Evolutionary conservation across 2,888 invertebrate genomes (phyloP).

Genomic region (Heteropelma amictum): DNA sequence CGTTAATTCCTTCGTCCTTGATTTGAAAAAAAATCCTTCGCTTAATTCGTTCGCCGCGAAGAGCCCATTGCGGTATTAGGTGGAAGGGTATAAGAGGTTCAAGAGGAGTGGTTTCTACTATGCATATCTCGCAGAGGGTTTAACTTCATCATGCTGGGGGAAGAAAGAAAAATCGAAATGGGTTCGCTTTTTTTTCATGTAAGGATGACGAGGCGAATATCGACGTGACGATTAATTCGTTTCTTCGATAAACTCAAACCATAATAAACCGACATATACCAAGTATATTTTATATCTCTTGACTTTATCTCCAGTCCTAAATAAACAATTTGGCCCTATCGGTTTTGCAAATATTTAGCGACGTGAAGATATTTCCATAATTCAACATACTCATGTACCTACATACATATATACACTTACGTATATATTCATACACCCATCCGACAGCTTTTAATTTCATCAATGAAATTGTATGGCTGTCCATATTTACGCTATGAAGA

Average conservation of each 20-base stretch:
- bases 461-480: no score
- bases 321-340: slow-evolving; percentile 6
- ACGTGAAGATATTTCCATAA: not conserved
- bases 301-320: no score
- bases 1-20: slow-evolving; percentile 15
- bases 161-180: slow-evolving; percentile 25
- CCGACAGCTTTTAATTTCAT: no score
- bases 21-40: slow-evolving; percentile 38
- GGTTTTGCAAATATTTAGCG: not conserved
- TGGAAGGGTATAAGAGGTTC: not conserved
- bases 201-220: not conserved
- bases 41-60: slow-evolving; percentile 23
- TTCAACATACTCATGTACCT: no score
- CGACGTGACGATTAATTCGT: slow-evolving; percentile 32
- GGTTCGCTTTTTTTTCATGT: not conserved
- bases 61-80: slow-evolving; percentile 14
- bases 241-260: slow-evolving; percentile 15
- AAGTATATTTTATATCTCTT: no score
- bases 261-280: not conserved
- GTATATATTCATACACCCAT: no score
- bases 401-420: no score
- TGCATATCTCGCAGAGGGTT: not conserved
- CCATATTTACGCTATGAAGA: no score
- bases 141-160: slow-evolving; percentile 7
- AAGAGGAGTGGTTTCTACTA: not conserved